Conservation (phyloP, 2,888 invertebrate species). For the Tortrix viridana region DNA sequence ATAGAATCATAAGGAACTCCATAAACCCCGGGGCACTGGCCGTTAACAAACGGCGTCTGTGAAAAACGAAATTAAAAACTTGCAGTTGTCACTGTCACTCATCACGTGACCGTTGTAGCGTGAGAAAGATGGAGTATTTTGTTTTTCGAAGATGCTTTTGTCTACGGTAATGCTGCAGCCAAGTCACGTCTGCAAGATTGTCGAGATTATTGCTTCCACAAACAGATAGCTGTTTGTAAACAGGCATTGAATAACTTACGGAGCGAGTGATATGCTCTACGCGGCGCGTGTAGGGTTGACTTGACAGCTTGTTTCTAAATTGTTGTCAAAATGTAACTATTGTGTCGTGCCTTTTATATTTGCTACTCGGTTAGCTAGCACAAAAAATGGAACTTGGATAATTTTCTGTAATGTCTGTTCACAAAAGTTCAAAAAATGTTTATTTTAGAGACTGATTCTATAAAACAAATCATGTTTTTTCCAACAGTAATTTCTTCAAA, state of each 20-base stretch:
- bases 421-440: too few relatives aligned
- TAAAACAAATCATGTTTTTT: too few relatives aligned
- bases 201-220: slow-evolving; percentile 36
- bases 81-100: slow-evolving; percentile 1
- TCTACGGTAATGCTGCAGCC: slow-evolving; percentile 28
- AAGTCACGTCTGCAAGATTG: slow-evolving; percentile 38
- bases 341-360: neutral
- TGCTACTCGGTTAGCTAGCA: too few relatives aligned
- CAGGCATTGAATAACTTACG: slow-evolving; percentile 17
- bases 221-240: slow-evolving; percentile 21
- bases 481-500: too few relatives aligned
- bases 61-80: slow-evolving; percentile 9
- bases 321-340: neutral
- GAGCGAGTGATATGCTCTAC: slow-evolving; percentile 13
- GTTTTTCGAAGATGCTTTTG: slow-evolving; percentile 11
- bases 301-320: neutral
- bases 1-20: slow-evolving; percentile 10
- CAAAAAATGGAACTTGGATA: too few relatives aligned
- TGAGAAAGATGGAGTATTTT: neutral
- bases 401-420: too few relatives aligned
- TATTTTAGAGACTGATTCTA: too few relatives aligned
- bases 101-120: neutral
- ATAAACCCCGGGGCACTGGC: slow-evolving; percentile 14
- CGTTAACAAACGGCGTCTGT: neutral
- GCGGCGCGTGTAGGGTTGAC: neutral